Percentiles rank a stretch among this genome's conserved stretches.
Conservation (phyloP, 2,888 invertebrate species). For the Adineta ricciae region DNA sequence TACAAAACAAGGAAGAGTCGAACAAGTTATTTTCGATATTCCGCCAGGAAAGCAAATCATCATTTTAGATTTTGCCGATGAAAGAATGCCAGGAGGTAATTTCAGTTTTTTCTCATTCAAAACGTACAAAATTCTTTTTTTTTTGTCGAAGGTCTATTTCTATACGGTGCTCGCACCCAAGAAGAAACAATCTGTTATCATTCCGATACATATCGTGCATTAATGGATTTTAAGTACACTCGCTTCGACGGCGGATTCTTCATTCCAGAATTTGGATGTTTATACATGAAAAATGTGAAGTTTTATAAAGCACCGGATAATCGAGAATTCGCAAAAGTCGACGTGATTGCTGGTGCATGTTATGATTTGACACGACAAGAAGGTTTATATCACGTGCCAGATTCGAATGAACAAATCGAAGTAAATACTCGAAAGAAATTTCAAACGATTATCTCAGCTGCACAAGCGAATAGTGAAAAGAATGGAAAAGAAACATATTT, state of each 20-base stretch:
- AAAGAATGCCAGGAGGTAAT: constrained; percentile 18
- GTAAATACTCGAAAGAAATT: neutral
- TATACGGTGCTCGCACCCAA: neutral
- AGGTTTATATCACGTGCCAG: neutral
- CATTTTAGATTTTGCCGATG: constrained; percentile 6
- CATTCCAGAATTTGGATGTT: neutral
- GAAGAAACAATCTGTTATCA: constrained; percentile 13
- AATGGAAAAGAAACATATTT: neutral
- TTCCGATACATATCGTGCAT: neutral
- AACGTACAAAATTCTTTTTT: no score
- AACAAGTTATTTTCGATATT: neutral
- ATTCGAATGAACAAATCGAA: neutral
- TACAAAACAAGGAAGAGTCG: neutral
- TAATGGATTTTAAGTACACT: neutral
- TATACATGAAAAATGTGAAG: neutral
- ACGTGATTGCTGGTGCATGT: constrained; percentile 1
- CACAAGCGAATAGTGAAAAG: neutral
- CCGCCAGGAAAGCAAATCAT: neutral
- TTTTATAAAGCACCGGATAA: neutral
- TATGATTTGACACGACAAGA: constrained; percentile 6
- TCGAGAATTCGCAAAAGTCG: neutral
- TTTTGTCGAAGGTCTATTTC: neutral
- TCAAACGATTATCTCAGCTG: neutral
- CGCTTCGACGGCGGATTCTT: neutral
- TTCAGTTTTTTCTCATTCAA: neutral